Evolutionary conservation across 2,888 invertebrate species (phyloP).

Genomic region (Ferrisia virgata): DNA sequence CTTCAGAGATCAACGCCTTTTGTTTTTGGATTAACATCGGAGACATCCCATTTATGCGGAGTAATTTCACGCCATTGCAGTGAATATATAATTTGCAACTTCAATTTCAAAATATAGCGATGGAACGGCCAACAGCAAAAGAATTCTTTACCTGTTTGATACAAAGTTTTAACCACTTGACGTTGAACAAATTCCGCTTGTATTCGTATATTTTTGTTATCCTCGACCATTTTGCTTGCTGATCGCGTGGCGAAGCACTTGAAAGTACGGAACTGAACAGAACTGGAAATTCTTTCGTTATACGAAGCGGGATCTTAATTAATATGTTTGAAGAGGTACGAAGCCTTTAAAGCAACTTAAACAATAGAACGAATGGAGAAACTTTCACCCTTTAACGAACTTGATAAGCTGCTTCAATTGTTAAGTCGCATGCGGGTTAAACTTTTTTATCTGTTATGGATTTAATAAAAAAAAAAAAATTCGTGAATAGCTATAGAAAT

Average conservation of each 20-base stretch:
- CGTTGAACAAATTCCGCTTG: neutral
- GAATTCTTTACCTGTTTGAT: neutral
- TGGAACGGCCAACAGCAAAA: too few species aligned
- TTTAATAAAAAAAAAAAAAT: neutral
- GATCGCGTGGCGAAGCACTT: neutral
- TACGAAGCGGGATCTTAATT: conserved; percentile 14
- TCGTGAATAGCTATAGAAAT: neutral
- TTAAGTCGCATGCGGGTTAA: neutral
- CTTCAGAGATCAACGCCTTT: too few species aligned
- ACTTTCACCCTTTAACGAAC: conserved; percentile 24
- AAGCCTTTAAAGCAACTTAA: conserved; percentile 27
- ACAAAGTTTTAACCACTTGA: neutral
- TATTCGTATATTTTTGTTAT: neutral
- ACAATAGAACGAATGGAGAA: conserved; percentile 22
- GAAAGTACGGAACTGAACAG: neutral
- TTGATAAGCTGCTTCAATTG: conserved; percentile 11
- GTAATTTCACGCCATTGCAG: too few species aligned
- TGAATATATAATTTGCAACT: too few species aligned
- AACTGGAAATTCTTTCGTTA: neutral
- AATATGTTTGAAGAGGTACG: conserved; percentile 32
- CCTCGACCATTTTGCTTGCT: neutral
- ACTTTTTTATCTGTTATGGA: neutral
- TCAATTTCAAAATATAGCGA: too few species aligned
- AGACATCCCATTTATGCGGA: too few species aligned
- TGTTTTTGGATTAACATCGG: too few species aligned